Percentiles rank a stretch among this genome's conserved stretches.
Evolutionary conservation across 2,888 invertebrate genomes (phyloP).

Genomic region (Criorhina ranunculi): DNA sequence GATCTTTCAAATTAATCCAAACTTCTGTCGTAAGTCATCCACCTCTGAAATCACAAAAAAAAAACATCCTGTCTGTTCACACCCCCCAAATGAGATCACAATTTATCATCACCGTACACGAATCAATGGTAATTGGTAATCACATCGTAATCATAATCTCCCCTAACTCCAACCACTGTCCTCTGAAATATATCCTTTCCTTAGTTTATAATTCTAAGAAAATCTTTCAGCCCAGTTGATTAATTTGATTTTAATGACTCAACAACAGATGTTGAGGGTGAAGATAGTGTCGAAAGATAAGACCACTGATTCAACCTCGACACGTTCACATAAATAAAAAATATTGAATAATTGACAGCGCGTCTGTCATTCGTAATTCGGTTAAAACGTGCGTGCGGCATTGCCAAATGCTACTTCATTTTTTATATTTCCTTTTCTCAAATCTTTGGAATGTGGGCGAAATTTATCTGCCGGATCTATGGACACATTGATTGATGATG

Average conservation of each 20-base stretch:
- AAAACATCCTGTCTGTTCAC: too few species aligned
- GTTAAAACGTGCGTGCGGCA: conserved; percentile 17
- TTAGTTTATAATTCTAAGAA: conserved; percentile 6
- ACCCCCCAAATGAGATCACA: too few species aligned
- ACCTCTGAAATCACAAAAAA: too few species aligned
- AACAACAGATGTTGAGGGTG: conserved; percentile 22
- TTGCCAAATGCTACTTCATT: conserved; percentile 9
- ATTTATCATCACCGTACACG: too few species aligned
- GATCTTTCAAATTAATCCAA: too few species aligned
- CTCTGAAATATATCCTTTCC: not conserved
- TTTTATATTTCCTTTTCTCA: not conserved
- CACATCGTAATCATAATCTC: not conserved
- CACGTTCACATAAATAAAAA: conserved; percentile 23
- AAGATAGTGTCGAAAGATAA: not conserved
- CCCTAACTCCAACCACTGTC: not conserved
- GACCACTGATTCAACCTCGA: conserved; percentile 28
- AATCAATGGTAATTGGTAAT: too few species aligned
- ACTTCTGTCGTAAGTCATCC: too few species aligned
- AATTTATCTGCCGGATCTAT: not conserved
- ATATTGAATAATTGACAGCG: conserved; percentile 51
- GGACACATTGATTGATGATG: conserved; percentile 10
- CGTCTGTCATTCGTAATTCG: conserved; percentile 47
- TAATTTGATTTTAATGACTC: conserved; percentile 46
- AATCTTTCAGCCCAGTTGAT: conserved; percentile 18
- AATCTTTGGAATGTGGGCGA: not conserved